These are phyloP conservation scores for Pomacea maculata DNA, from an alignment of 1,140 invertebrate species.

Conservation along the genomic window DNA sequence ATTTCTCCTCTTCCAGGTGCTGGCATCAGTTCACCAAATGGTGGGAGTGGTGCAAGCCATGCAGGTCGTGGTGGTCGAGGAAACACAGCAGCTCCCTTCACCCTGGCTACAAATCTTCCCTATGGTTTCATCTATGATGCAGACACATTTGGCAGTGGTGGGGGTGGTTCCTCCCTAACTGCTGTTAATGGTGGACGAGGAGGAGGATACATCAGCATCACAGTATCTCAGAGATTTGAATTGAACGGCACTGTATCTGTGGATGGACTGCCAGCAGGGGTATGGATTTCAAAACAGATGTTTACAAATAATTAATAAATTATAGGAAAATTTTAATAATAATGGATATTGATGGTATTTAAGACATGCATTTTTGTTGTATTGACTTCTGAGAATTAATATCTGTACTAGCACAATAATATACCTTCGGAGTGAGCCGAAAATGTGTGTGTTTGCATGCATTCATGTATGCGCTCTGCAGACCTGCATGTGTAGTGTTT, in stretches of 20 bases:
- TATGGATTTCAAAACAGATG: slow-evolving; percentile 12
- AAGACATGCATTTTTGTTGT: no score
- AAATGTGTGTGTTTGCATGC: no score
- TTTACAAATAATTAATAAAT: no score
- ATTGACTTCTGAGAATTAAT: no score
- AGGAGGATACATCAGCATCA: slow-evolving; percentile 41
- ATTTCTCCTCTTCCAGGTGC: slow-evolving; percentile 34
- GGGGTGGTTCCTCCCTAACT: slow-evolving; percentile 34
- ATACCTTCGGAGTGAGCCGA: no score
- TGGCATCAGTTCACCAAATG: slow-evolving; percentile 27
- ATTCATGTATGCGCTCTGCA: no score
- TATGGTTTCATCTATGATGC: slow-evolving; percentile 46
- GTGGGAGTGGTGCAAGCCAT: slow-evolving; percentile 47
- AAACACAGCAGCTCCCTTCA: slow-evolving; percentile 25
- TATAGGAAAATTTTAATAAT: no score
- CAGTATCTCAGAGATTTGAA: slow-evolving; percentile 23
- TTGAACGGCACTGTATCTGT: slow-evolving; percentile 33
- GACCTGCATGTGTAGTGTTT: no score
- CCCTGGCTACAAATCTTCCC: slow-evolving; percentile 28
- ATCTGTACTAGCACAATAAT: no score
- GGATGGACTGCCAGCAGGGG: slow-evolving; percentile 36
- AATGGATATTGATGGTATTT: no score
- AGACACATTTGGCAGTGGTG: slow-evolving; percentile 52
- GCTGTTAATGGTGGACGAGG: slow-evolving; percentile 43
- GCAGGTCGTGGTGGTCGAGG: slow-evolving; percentile 39